Evolutionary conservation across 1,140 invertebrate genomes (phyloP), one percentile per base, ranked within the genome.

Genomic region (Aphelinus atriplicis): DNA sequence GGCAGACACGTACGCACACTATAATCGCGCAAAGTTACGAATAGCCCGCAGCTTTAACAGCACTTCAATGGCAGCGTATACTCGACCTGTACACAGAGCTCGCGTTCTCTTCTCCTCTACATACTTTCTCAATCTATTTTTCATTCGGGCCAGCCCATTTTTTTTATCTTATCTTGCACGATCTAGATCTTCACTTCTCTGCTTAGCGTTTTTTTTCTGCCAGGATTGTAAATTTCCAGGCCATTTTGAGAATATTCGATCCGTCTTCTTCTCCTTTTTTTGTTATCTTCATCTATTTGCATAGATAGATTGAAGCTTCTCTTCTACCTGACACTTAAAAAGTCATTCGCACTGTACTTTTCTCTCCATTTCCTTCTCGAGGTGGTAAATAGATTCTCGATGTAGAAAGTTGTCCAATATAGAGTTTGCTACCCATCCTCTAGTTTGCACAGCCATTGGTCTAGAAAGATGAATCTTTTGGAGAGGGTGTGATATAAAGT

Each of bases 41-140:
- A 70, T 70, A 46, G 68, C 68, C 68, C 26, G 47, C 4, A 70
- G 57, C 56, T 70, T 61, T 61, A 70, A 70, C 60, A 70, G 57
- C 56, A 68, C 55, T 70, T 26, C n/a, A 60, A 61, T 70, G 46
- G 68, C 68, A 7, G 63, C 60, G 60, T 5, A 10, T 9, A 4
- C 42, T 67, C 51, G 65, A 9, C 51, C n/a, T 26, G 26, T 26
- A 26, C 26, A 26, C 26, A 26, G 26, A 26, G 26, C 26, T 26
- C 51, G 51, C 51, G 51, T 53, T 26, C 26, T 26, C 26, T 0
- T 26, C 26, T 26, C 26, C 26, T 26, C 7, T 26, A 6, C 9
- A 7, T 43, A 9, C 55, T 66, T 53, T 53, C 50, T 53, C 26
- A 1, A 2, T 66, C 3, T 67, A 4, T 56, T 56, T 26, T 67